Evolutionary conservation across 2,888 invertebrate genomes (phyloP).

Genomic region (Eulithis testata): DNA sequence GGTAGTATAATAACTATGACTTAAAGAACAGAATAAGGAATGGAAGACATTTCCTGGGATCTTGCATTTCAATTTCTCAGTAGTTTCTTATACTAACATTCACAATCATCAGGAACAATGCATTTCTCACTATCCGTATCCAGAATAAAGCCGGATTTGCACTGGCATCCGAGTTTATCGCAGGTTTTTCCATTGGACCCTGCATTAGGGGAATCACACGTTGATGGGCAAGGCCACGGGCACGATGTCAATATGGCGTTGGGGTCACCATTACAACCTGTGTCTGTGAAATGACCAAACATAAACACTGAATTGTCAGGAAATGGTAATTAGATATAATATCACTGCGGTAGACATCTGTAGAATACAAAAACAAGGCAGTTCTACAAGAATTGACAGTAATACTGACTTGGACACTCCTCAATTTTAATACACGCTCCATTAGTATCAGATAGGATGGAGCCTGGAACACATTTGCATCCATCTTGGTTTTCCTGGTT

Average conservation of each 20-base stretch:
- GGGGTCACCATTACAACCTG: conserved; percentile 47
- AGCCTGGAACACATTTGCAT: conserved; percentile 44
- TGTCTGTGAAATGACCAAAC: conserved; percentile 5
- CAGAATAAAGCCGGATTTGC: conserved; percentile 45
- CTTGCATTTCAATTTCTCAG: too few relatives aligned
- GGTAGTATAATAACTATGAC: too few relatives aligned
- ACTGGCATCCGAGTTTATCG: conserved; percentile 45
- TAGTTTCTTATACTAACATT: conserved; percentile 18
- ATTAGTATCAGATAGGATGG: conserved; percentile 34
- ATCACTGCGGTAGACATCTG: too few relatives aligned
- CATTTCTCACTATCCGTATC: conserved; percentile 44
- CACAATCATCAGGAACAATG: conserved; percentile 49
- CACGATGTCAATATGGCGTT: conserved; percentile 46
- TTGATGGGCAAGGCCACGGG: conserved; percentile 46
- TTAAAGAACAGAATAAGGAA: too few relatives aligned
- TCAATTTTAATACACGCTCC: conserved; percentile 43
- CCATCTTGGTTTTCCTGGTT: conserved; percentile 29
- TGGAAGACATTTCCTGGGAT: too few relatives aligned
- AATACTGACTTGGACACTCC: conserved; percentile 42
- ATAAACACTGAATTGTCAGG: neutral
- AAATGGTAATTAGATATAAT: too few relatives aligned
- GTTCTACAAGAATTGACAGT: neutral
- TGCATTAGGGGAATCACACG: conserved; percentile 48
- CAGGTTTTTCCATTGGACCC: conserved; percentile 37
- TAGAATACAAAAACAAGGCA: too few relatives aligned